These are phyloP conservation scores for Ganaspis sp. DNA, from an alignment of 1,140 invertebrate genomes.

Conservation along the genomic window DNA sequence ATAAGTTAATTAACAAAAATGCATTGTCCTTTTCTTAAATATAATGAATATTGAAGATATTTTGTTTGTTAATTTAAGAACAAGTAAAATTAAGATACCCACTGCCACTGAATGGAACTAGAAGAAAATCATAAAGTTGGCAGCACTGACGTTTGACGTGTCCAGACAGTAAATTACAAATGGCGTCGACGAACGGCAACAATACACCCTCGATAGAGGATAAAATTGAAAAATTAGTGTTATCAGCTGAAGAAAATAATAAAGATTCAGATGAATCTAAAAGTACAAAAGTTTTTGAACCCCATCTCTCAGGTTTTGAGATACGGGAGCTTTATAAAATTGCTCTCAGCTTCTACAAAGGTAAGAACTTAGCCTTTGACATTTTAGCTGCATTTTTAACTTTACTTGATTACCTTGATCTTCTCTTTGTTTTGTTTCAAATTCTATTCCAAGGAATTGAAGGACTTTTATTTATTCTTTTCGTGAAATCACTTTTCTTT, in stretches of 20 bases:
- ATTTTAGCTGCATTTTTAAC: background rate
- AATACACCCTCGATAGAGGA: slow-evolving; percentile 62
- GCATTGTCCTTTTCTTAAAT: too few relatives aligned
- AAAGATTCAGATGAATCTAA: slow-evolving; percentile 39
- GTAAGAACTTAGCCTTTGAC: slow-evolving; percentile 75
- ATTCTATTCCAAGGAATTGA: background rate
- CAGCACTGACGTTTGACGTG: slow-evolving; percentile 61
- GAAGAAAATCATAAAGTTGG: slow-evolving; percentile 26
- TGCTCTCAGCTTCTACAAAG: slow-evolving; percentile 92
- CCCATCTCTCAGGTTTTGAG: slow-evolving; percentile 71
- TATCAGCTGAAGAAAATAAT: slow-evolving; percentile 51
- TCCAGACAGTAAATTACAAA: slow-evolving; percentile 65
- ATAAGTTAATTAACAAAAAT: too few relatives aligned
- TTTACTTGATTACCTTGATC: background rate
- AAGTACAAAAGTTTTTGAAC: slow-evolving; percentile 52
- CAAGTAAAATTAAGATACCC: too few relatives aligned
- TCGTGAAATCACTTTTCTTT: background rate
- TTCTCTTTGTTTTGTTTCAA: background rate
- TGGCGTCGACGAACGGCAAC: slow-evolving; percentile 64
- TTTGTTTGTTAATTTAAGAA: too few relatives aligned
- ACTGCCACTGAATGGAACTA: too few relatives aligned
- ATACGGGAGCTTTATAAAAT: slow-evolving; percentile 88
- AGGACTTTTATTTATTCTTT: background rate
- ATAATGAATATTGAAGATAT: too few relatives aligned
- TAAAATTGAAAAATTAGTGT: slow-evolving; percentile 61